Evolutionary conservation across 2,113 vertebrate species (phyloP), one percentile per base, ranked within the genome.

Genomic region (Cebidichthys violaceus): DNA sequence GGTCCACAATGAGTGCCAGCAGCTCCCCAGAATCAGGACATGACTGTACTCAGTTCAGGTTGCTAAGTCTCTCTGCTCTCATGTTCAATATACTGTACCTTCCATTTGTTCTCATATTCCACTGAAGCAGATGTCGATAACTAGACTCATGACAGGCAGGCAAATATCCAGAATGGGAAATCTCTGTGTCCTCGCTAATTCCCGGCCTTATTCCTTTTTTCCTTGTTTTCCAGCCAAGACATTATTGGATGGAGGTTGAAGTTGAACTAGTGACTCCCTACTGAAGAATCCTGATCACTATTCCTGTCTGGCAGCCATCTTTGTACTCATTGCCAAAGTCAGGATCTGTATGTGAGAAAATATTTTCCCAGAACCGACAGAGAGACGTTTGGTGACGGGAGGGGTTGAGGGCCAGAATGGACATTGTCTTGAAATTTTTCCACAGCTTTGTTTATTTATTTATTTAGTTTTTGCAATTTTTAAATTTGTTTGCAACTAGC

Each of bases 231-330:
- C 70, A 84, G 85, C 86, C 86, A 89, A 90, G 75, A 50, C 75
- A 77, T 88, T 83, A 70, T 72, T 86, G 81, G 81, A 89, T 31
- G 55, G 76, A 90, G 41, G 70, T 78, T 75, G 79, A 82, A 66
- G 68, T 65, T 91, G 83, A 92, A 92, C 90, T 90, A 90, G 78
- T 90, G 85, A 89, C 86, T 89, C 91, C 89, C 86, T 86, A 69
- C 84, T 91, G 80, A 85, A 77, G 87, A 87, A 93, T 90, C 86
- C 89, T 83, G 54, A 92, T 88, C 82, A 18, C 70, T 80, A 29
- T 87, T 72, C 74, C 47, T 81, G 83, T 92, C 86, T 90, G 89
- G 82, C 91, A 90, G 77, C 77, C 78, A 79, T 87, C 37, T 91
- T 90, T 83, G 84, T 84, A 79, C 86, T 71, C 41, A 20, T 35